phyloP scores from a whole-genome alignment of 2,888 invertebrate species.

The Serripes groenlandicus region DNA sequence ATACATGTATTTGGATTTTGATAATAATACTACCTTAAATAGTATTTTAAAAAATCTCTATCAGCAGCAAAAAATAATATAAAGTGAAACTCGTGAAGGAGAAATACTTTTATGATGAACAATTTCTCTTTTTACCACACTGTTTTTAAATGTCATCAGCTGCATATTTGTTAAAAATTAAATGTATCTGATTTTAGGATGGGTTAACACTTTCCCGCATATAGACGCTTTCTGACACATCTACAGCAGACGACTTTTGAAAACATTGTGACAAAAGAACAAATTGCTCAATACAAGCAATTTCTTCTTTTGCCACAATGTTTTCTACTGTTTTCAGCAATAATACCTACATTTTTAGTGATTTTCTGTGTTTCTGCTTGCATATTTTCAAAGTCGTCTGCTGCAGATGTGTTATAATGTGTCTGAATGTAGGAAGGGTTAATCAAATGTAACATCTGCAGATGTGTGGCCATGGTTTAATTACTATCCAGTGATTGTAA shows the following conservation, averaged over 20 bases:
- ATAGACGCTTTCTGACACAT: background rate
- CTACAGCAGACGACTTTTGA: background rate
- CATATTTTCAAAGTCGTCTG: background rate
- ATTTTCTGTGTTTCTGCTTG: background rate
- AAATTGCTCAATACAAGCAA: background rate
- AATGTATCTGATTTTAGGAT: too few species aligned
- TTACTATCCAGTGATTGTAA: slow-evolving; percentile 7
- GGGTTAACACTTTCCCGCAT: too few species aligned
- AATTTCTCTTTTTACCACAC: too few species aligned
- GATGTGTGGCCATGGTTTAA: background rate
- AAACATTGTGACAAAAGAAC: background rate
- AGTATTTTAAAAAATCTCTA: too few species aligned
- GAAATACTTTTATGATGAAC: too few species aligned
- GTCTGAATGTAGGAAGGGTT: background rate
- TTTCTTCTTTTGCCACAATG: background rate
- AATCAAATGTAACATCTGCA: slow-evolving; percentile 14
- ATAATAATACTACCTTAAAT: too few species aligned
- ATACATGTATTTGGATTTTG: too few species aligned
- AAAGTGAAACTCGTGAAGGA: too few species aligned
- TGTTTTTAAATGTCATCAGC: too few species aligned
- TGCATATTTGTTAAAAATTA: too few species aligned
- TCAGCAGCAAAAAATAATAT: too few species aligned
- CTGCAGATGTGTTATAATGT: too few species aligned
- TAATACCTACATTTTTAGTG: background rate
- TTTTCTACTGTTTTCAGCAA: background rate